phyloP scores from a whole-genome alignment of 2,888 invertebrate genomes.

The Shargacucullia verbasci region DNA sequence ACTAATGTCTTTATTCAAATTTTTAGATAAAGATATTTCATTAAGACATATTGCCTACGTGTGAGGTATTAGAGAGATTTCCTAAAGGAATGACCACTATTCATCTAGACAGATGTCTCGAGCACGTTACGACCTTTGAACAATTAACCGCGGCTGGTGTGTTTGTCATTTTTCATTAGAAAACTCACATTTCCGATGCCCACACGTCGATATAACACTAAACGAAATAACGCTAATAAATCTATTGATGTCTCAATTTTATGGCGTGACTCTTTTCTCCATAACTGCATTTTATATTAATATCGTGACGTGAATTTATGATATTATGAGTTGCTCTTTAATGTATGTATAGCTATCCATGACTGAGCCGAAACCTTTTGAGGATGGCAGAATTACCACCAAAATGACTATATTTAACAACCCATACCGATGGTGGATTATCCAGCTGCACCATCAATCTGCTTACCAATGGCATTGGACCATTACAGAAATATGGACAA shows the following conservation, averaged over 20 bases:
- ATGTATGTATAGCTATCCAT: too few relatives aligned
- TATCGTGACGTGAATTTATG: constrained; percentile 13
- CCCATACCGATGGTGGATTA: too few relatives aligned
- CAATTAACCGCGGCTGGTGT: constrained; percentile 49
- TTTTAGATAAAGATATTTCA: constrained; percentile 43
- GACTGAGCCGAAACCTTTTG: too few relatives aligned
- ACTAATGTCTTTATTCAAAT: constrained; percentile 41
- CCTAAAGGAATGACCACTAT: constrained; percentile 43
- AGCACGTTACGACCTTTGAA: constrained; percentile 32
- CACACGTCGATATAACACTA: constrained; percentile 50
- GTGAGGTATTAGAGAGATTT: constrained; percentile 46
- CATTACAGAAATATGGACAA: too few relatives aligned
- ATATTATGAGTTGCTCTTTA: too few relatives aligned
- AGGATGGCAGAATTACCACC: too few relatives aligned
- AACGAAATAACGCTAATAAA: constrained; percentile 40
- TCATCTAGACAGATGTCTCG: constrained; percentile 47
- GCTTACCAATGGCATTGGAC: too few relatives aligned
- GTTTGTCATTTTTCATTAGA: constrained; percentile 66
- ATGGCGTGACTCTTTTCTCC: constrained; percentile 26
- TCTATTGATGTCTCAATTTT: constrained; percentile 42
- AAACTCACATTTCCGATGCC: constrained; percentile 51
- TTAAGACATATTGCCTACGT: constrained; percentile 41
- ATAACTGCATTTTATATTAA: constrained; percentile 30
- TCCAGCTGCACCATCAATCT: too few relatives aligned
- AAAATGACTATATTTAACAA: too few relatives aligned